Percentiles rank a stretch among this genome's conserved stretches.
Conservation (phyloP, 2,113 vertebrate genomes). For the Sminthopsis crassicaudata region DNA sequence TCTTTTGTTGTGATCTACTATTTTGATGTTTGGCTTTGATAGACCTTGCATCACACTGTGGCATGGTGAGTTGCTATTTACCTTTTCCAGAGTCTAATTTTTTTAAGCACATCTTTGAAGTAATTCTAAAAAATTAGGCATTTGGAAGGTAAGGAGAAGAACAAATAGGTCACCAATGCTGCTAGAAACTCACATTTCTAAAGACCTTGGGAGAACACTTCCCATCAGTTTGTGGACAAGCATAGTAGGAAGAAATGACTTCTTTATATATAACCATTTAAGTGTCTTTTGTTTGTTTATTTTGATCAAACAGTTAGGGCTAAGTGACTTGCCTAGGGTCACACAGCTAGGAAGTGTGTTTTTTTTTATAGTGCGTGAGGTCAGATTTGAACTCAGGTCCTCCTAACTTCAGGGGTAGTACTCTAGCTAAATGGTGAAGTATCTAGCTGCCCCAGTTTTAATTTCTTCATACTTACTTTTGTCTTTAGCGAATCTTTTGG, state of each 20-base stretch:
- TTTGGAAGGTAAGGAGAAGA: not conserved
- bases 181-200: not conserved
- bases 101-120: constrained; percentile 37
- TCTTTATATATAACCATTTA: not conserved
- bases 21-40: constrained; percentile 64
- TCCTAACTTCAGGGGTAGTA: too few species aligned
- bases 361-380: too few species aligned
- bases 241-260: constrained; percentile 19
- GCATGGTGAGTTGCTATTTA: constrained; percentile 36
- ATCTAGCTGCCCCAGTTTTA: not conserved
- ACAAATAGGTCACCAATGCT: accelerated
- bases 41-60: constrained; percentile 39
- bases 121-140: not conserved
- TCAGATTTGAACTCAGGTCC: too few species aligned
- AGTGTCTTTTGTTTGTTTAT: too few species aligned
- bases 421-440: too few species aligned
- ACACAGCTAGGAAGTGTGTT: too few species aligned
- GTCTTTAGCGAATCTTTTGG: not conserved
- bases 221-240: not conserved
- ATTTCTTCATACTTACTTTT: not conserved
- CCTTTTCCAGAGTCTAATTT: not conserved
- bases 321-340: too few species aligned
- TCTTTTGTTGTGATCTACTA: constrained; percentile 70
- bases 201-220: not conserved
- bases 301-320: too few species aligned